Evolutionary conservation across 2,888 invertebrate genomes (phyloP), one percentile per base, ranked within the genome.

Genomic region (Nomada fucata): DNA sequence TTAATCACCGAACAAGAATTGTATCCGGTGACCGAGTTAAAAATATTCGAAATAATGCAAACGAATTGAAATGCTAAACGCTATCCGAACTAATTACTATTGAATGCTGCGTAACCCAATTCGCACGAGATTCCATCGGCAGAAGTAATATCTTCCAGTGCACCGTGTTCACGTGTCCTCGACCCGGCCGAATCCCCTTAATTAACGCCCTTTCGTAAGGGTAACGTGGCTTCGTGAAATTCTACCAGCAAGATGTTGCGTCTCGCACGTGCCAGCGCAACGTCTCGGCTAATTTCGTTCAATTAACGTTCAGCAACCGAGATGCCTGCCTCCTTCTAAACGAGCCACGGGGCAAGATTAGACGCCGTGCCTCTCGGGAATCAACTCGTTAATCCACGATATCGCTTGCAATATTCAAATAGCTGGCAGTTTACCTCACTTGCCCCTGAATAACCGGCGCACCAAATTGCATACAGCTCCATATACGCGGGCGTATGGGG

Each of bases 141-240:
- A 26, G 60, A 52, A 59, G 29, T 3, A 4, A 10, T 18, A 26
- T 75, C 36, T 55, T 75, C n/a, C 61, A 20, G 10, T 13, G 26
- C 47, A 20, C 47, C 36, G 13, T 20, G 11, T 13, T 57, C 83
- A 52, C 20, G 75, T 75, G 85, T 80, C 80, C 80, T 77, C 77
- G 74, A 83, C 70, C 71, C 74, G 75, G 10, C 29, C 79, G 61
- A 61, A 76, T 65, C 69, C 72, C 53, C 80, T 64, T 86, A 86
- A 85, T 85, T 83, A 80, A 75, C 72, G 75, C 7, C 72, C 75
- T 73, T 77, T 86, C 72, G 68, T 50, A 82, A 82, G 76, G 68
- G 71, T n/a, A 26, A 23, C 13, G 47, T 44, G 63, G 52, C 63
- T 55, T 29, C 61, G 52, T 57, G 65, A 77, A 83, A 77, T 74